A percentile compares a stretch with the other conserved stretches of the same genome.
phyloP scores from a whole-genome alignment of 2,113 vertebrate genomes.

The Chiloscyllium plagiosum region DNA sequence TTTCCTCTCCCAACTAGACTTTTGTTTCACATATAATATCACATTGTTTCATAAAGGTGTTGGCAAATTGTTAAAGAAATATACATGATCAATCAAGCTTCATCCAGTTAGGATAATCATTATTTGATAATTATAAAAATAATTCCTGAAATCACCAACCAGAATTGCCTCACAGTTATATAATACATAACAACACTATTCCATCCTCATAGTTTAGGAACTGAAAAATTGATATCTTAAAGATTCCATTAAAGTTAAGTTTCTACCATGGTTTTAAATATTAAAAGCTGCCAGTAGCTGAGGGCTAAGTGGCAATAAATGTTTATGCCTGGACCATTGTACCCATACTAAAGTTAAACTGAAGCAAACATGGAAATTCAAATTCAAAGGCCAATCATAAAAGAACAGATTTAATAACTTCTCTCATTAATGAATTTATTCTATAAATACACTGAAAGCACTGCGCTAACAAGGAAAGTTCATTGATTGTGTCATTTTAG shows the following conservation, averaged over 20 bases:
- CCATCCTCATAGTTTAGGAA: background rate
- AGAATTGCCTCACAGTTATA: background rate
- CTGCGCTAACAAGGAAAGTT: background rate
- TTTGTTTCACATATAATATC: background rate
- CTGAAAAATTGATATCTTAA: background rate
- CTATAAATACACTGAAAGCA: background rate
- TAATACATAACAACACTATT: background rate
- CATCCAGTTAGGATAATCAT: background rate
- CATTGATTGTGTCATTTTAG: background rate
- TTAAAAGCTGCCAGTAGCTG: background rate
- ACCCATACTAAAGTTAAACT: background rate
- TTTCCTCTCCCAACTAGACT: background rate
- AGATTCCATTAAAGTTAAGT: background rate
- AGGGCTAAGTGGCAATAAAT: background rate
- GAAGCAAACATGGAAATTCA: background rate
- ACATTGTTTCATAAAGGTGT: background rate
- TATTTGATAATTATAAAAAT: background rate
- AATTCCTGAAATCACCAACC: background rate
- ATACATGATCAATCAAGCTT: background rate
- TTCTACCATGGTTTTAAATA: background rate
- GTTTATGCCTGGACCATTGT: background rate
- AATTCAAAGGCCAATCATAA: background rate
- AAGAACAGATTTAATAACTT: background rate
- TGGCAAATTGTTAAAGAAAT: background rate
- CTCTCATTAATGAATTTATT: background rate